These are phyloP conservation scores for Threskiornis aethiopicus DNA, from an alignment of 2,797 vertebrate genomes.

Conservation along the genomic window DNA sequence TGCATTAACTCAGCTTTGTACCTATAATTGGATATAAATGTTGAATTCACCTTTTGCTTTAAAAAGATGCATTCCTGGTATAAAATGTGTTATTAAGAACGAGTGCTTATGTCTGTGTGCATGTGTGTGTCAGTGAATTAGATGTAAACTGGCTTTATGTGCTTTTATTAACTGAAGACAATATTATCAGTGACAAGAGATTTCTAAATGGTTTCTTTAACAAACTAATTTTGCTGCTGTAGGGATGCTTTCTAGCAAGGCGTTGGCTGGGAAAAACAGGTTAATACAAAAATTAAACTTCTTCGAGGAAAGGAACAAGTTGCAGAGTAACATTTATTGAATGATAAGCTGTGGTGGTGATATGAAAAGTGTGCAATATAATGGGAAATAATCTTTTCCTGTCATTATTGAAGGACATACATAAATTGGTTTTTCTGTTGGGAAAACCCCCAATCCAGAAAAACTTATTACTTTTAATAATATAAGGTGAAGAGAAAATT, in stretches of 20 bases:
- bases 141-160: constrained; percentile 72
- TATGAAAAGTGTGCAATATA: constrained; percentile 80
- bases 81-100: constrained; percentile 37
- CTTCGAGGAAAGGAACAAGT: constrained; percentile 76
- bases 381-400: constrained; percentile 82
- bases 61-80: constrained; percentile 19
- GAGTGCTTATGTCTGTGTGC: constrained; percentile 22
- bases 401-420: constrained; percentile 83
- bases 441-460: constrained; percentile 82
- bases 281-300: constrained; percentile 83
- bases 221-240: constrained; percentile 73
- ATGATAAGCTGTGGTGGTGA: constrained; percentile 79
- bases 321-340: constrained; percentile 80
- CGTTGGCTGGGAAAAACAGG: constrained; percentile 75
- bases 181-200: constrained; percentile 74
- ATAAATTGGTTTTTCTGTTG: constrained; percentile 84
- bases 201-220: constrained; percentile 77
- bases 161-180: constrained; percentile 76
- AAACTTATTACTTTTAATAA: constrained; percentile 86
- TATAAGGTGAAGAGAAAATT: constrained; percentile 81
- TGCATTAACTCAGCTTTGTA: background rate
- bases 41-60: constrained; percentile 72
- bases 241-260: constrained; percentile 69
- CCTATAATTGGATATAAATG: constrained; percentile 67
- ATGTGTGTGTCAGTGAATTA: constrained; percentile 50